phyloP scores from a whole-genome alignment of 2,797 vertebrate species.

The Halcyon badia region DNA sequence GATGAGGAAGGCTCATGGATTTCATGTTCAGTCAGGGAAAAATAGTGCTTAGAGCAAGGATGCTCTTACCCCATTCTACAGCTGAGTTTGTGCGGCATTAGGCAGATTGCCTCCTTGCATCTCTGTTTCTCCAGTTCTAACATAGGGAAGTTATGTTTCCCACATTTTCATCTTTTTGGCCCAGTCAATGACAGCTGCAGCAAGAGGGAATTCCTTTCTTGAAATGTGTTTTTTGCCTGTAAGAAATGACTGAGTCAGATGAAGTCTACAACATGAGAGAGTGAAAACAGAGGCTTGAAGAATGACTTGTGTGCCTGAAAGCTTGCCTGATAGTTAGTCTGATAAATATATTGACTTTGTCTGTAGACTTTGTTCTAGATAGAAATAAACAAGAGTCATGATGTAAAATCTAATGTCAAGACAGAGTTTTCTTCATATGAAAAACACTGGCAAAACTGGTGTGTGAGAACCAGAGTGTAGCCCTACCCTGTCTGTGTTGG shows the following conservation, averaged over 20 bases:
- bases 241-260: not conserved
- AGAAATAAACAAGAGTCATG: not conserved
- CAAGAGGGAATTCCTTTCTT: not conserved
- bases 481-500: not conserved
- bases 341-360: conserved; percentile 26
- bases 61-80: not conserved
- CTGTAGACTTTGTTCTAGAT: conserved; percentile 8
- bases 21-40: not conserved
- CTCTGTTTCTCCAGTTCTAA: not conserved
- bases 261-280: not conserved
- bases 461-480: not conserved
- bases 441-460: not conserved
- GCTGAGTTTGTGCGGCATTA: not conserved
- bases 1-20: not conserved
- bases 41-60: not conserved
- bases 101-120: not conserved
- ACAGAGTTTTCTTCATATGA: not conserved
- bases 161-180: not conserved
- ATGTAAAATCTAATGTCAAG: not conserved
- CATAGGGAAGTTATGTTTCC: not conserved
- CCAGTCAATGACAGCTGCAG: not conserved
- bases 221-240: not conserved
- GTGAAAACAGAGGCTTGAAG: not conserved
- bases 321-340: not conserved
- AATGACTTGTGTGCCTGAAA: not conserved